phyloP scores from a whole-genome alignment of 2,888 invertebrate species.

The Noctua janthina region DNA sequence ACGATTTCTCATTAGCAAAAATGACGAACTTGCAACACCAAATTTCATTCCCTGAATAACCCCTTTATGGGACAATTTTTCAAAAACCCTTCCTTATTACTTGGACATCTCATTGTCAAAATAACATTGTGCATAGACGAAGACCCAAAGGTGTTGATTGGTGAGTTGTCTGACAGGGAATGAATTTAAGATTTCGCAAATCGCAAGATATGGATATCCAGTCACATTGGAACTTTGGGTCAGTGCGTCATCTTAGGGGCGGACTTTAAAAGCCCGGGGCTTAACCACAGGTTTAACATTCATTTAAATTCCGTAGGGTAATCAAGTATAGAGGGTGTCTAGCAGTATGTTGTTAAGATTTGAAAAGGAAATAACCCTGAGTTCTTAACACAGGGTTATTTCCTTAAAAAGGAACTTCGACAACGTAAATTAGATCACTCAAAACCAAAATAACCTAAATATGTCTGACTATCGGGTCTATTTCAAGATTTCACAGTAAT shows the following conservation, averaged over 20 bases:
- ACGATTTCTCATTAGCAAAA: not conserved
- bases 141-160: not conserved
- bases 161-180: not conserved
- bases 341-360: not conserved
- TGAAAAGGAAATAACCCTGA: not conserved
- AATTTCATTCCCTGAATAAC: not conserved
- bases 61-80: not conserved
- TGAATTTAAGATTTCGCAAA: not conserved
- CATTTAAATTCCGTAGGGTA: not conserved
- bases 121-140: not conserved
- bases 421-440: not conserved
- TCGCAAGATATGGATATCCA: not conserved
- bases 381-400: not conserved
- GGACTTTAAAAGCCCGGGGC: not conserved
- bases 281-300: not conserved
- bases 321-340: not conserved
- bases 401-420: not conserved
- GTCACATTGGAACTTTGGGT: not conserved
- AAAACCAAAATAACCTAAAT: not conserved
- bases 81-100: not conserved
- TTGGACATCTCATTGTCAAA: not conserved
- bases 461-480: not conserved
- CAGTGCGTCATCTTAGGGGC: too few species aligned
- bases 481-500: not conserved
- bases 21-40: not conserved